Conservation (phyloP, 2,888 invertebrate species). For the Eupithecia dodoneata region DNA sequence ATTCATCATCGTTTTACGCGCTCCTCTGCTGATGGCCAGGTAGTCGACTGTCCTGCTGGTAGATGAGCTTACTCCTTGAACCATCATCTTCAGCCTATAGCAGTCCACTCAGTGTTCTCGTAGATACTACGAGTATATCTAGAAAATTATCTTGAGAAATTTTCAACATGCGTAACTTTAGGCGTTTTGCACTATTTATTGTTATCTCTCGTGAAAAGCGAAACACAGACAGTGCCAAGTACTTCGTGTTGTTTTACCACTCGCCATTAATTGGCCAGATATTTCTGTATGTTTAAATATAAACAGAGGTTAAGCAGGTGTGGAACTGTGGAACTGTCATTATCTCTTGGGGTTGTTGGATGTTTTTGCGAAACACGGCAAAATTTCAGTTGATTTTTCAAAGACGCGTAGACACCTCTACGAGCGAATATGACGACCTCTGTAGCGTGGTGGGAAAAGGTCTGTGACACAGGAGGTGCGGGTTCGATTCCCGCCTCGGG, state of each 20-base stretch:
- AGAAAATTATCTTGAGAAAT: not conserved
- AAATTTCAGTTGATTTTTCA: constrained; percentile 26
- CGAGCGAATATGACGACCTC: too few species aligned
- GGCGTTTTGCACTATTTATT: constrained; percentile 1
- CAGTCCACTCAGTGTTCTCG: not conserved
- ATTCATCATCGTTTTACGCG: too few species aligned
- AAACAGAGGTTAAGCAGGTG: constrained; percentile 68
- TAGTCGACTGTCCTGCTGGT: too few species aligned
- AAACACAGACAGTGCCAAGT: constrained; percentile 43
- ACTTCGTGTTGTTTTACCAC: constrained; percentile 56
- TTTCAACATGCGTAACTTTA: not conserved
- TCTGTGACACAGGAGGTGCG: too few species aligned
- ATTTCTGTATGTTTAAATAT: constrained; percentile 68
- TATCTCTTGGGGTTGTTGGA: constrained; percentile 34
- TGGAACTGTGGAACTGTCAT: constrained; percentile 29
- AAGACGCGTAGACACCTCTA: not conserved
- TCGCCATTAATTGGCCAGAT: constrained; percentile 67
- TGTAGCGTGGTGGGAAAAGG: too few species aligned
- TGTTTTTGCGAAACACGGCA: not conserved
- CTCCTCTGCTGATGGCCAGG: too few species aligned
- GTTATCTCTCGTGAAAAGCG: constrained; percentile 17
- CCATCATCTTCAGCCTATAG: too few species aligned
- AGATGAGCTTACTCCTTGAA: too few species aligned
- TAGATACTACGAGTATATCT: not conserved
- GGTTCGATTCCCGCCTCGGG: too few species aligned